A percentile compares a stretch with the other conserved stretches of the same genome.
Evolutionary conservation across 1,140 invertebrate species (phyloP).

Genomic region (Bombus soroeensis): DNA sequence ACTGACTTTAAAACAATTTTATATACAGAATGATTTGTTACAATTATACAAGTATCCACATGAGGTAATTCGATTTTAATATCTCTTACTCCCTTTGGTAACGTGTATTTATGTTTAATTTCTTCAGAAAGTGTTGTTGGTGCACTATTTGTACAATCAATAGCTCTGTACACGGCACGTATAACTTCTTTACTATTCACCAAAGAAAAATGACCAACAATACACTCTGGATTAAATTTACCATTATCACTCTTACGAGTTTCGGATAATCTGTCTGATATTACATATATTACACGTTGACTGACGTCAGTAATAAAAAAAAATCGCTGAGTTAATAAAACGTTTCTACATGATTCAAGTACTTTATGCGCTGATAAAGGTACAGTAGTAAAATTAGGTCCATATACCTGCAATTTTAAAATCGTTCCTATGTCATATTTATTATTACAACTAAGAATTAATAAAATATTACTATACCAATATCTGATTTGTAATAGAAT

Average conservation of each 20-base stretch:
- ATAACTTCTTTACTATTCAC: conserved; percentile 81
- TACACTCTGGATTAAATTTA: conserved; percentile 83
- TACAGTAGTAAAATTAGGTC: conserved; percentile 85
- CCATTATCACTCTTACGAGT: conserved; percentile 84
- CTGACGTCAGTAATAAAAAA: conserved; percentile 84
- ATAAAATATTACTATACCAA: conserved; percentile 76
- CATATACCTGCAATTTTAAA: conserved; percentile 83
- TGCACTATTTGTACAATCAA: conserved; percentile 74
- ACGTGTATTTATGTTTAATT: conserved; percentile 74
- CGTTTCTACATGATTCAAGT: conserved; percentile 83
- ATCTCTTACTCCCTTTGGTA: conserved; percentile 83
- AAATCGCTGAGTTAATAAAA: conserved; percentile 86
- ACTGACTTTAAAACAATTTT: conserved; percentile 86
- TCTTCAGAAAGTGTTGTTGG: conserved; percentile 68
- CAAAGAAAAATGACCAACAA: conserved; percentile 84
- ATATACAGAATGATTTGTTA: conserved; percentile 88
- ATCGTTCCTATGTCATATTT: background rate
- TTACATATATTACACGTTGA: conserved; percentile 82
- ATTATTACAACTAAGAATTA: background rate
- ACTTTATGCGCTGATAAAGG: conserved; percentile 89
- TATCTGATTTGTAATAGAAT: conserved; percentile 81
- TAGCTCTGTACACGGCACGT: conserved; percentile 80
- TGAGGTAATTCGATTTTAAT: conserved; percentile 81
- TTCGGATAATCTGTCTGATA: conserved; percentile 86
- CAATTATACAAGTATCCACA: conserved; percentile 87